Evolutionary conservation across 2,888 invertebrate genomes (phyloP), one percentile per base, ranked within the genome.

Genomic region (Stramonita haemastoma): DNA sequence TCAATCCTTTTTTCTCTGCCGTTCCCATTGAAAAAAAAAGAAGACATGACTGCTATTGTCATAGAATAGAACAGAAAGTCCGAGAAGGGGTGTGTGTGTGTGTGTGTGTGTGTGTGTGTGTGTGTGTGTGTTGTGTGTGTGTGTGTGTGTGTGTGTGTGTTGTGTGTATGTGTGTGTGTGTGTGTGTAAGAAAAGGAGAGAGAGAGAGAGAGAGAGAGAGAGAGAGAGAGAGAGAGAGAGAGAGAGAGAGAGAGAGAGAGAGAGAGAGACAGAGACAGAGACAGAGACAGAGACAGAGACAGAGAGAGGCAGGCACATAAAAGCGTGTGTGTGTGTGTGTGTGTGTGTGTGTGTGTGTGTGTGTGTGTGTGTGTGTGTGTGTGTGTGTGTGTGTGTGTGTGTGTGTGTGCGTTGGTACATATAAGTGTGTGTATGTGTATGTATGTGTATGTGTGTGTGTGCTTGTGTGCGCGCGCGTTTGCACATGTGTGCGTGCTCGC

Each of bases 171-270:
- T 32, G 77, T 32, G 77, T 34, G 77, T 32, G 32, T 32, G 77
- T 77, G 77, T 77, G 32, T 77, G 8, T 73, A n/a, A n/a, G 13
- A 60, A 60, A 17, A 60, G 11, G 60, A 60, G 73, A 73, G 73
- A 73, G 73, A 73, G 22, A 73, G 73, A 73, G 73, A 73, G 73
- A 73, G 73, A 73, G n/a, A 73, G 73, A 73, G 73, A 73, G 73
- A 73, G 73, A 73, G 73, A 73, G 60, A 60, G 60, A 60, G 13
- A 60, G 11, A 60, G 13, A 15, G 60, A 60, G 60, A 60, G 60
- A 60, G 60, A 60, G 60, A 60, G 60, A 17, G 60, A 60, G 60
- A 60, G 60, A 60, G 60, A 60, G 60, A 60, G 60, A 60, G 17
- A 60, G 60, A 60, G 60, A 60, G 60, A 60, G 60, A 60, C 13